phyloP scores from a whole-genome alignment of 2,888 invertebrate genomes.

The Dasysyrphus albostriatus region DNA sequence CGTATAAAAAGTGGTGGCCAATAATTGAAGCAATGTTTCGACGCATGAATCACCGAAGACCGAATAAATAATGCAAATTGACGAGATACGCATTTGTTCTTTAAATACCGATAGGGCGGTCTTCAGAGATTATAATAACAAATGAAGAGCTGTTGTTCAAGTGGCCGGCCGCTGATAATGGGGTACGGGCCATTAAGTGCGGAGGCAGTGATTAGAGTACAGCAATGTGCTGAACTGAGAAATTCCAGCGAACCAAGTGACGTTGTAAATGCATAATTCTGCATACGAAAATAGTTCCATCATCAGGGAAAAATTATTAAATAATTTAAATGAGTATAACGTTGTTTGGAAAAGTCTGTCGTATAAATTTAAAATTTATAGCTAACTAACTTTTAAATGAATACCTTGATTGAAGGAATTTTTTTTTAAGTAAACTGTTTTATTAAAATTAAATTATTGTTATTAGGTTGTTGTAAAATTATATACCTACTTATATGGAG shows the following conservation, averaged over 20 bases:
- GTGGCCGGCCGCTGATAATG: conserved; percentile 39
- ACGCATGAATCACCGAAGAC: conserved; percentile 70
- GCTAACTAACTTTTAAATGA: conserved; percentile 4
- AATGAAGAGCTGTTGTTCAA: conserved; percentile 53
- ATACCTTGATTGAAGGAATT: background rate
- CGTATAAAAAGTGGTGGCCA: conserved; percentile 40
- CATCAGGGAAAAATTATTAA: conserved; percentile 16
- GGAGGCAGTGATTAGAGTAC: conserved; percentile 53
- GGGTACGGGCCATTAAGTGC: conserved; percentile 61
- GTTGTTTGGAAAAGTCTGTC: conserved; percentile 4
- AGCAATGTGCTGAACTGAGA: conserved; percentile 1
- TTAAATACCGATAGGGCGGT: conserved; percentile 67
- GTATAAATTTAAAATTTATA: background rate
- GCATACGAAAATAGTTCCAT: conserved; percentile 17
- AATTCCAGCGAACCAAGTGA: conserved; percentile 49
- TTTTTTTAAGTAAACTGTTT: background rate
- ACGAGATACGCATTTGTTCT: conserved; percentile 59
- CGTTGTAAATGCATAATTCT: conserved; percentile 31
- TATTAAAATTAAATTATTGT: conserved; percentile 8
- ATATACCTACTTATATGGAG: too few species aligned
- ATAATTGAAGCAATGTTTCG: conserved; percentile 70
- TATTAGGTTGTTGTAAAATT: conserved; percentile 8
- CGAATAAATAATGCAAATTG: conserved; percentile 73
- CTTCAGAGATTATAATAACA: conserved; percentile 68
- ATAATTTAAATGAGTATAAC: background rate